Conservation (phyloP, 2,888 invertebrate genomes). For the Stegana nigrithorax region DNA sequence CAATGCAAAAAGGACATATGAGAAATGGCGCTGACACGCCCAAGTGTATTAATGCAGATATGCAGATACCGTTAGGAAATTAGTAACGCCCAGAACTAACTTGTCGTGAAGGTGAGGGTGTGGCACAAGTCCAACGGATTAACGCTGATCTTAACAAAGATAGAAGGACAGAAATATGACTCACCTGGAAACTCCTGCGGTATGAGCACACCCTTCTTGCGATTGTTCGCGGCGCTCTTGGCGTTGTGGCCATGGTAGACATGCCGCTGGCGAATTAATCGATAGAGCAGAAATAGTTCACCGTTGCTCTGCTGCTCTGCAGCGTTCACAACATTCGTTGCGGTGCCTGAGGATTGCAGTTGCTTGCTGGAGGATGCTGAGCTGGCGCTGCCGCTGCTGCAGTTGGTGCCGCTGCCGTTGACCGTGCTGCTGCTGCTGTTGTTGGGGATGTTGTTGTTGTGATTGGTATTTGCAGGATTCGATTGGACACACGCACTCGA, state of each 20-base stretch:
- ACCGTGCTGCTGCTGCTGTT: conserved; percentile 27
- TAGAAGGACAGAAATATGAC: no score
- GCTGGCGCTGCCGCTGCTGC: conserved; percentile 33
- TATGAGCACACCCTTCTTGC: conserved; percentile 67
- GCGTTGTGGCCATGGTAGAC: conserved; percentile 68
- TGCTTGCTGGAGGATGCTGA: conserved; percentile 25
- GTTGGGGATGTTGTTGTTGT: conserved; percentile 26
- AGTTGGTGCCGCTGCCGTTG: conserved; percentile 23
- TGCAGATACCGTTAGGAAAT: not conserved
- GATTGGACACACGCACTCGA: conserved; percentile 32
- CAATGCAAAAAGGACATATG: not conserved
- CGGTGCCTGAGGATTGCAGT: conserved; percentile 25
- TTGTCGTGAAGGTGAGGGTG: no score
- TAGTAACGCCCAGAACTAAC: no score
- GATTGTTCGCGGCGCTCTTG: conserved; percentile 62
- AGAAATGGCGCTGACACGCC: not conserved
- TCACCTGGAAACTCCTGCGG: conserved; percentile 69
- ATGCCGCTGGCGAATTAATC: conserved; percentile 64
- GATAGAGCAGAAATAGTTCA: conserved; percentile 66
- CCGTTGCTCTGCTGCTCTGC: conserved; percentile 46
- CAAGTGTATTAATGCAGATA: not conserved
- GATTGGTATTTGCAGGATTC: no score
- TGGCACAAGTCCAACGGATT: no score
- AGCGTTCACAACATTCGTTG: conserved; percentile 6
- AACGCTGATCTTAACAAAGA: no score